Evolutionary conservation across 1,140 invertebrate species (phyloP), one percentile per base, ranked within the genome.

Genomic region (Drosophila nebulosa): DNA sequence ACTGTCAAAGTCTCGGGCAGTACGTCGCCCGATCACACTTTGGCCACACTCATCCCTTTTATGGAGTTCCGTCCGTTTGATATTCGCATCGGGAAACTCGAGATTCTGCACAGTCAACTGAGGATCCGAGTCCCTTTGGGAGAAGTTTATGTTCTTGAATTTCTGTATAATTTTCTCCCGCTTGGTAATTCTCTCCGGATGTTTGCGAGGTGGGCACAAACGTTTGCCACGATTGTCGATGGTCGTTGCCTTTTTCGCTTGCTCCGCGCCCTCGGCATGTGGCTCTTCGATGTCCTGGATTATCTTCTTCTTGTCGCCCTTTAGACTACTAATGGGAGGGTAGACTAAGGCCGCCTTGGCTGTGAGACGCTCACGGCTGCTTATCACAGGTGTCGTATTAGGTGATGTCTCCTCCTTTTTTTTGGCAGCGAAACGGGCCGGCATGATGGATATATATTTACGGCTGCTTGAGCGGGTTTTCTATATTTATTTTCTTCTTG

Each of bases 61-160:
- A 6, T 56, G 63, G 22, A 89, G 63, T 1, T 88, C 66, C 0
- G 83, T 88, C 0, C 75, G 75, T 22, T 68, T 56, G 2, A 79
- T 32, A 6, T 88, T 88, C 5, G 21, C 84, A 52, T 88, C 79
- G 1, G 83, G 83, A 32, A 88, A 88, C 55, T 88, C 84, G 0
- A 88, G 58, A 0, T 64, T 88, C 51, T 88, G 83, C 0, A 89
- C 75, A 1, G 84, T 68, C 27, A 88, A 22, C 21, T 57, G 9
- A 0, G 58, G 35, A 32, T 70, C 60, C 22, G 84, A 88, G 18
- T 88, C 71, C 3, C 69, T 60, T 0, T 51, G 39, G 0, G 80
- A 73, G 27, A 88, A 89, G 10, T 88, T 76, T 9, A 88, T 79
- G 16, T 88, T 88, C 18, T 80, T 75, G n/a, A 89, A 88, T 21